Conservation (phyloP, 2,888 invertebrate species). For the Psylliodes chrysocephalus region DNA sequence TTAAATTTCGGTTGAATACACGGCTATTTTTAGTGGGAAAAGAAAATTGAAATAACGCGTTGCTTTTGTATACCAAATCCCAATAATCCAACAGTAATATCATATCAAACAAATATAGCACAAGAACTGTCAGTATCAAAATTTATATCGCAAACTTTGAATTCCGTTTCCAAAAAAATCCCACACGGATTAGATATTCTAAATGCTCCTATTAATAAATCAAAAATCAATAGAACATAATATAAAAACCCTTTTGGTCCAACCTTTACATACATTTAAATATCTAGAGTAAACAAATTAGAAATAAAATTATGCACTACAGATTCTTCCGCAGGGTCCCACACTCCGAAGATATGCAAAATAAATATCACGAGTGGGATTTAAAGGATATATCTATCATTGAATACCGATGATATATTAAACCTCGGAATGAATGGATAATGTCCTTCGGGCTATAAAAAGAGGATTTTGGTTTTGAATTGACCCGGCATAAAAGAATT, state of each 20-base stretch:
- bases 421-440: slow-evolving; percentile 49
- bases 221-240: slow-evolving; percentile 50
- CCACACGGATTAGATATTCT: slow-evolving; percentile 54
- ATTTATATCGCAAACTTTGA: slow-evolving; percentile 33
- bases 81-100: too few relatives aligned
- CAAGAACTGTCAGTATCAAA: background rate
- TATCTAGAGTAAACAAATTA: slow-evolving; percentile 51
- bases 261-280: slow-evolving; percentile 44
- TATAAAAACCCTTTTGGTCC: slow-evolving; percentile 30
- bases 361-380: slow-evolving; percentile 47
- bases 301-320: slow-evolving; percentile 46
- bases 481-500: slow-evolving; percentile 48
- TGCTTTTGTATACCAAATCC: too few relatives aligned
- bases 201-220: slow-evolving; percentile 52
- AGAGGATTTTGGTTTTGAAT: slow-evolving; percentile 54
- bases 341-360: slow-evolving; percentile 47
- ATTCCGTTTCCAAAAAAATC: slow-evolving; percentile 41
- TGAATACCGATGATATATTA: slow-evolving; percentile 51
- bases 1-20: too few relatives aligned
- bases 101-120: background rate
- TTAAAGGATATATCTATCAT: slow-evolving; percentile 46
- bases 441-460: slow-evolving; percentile 51
- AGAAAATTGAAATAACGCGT: too few relatives aligned
- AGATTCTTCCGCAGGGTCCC: slow-evolving; percentile 45
- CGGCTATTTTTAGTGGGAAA: too few relatives aligned